phyloP scores from a whole-genome alignment of 64 coral and sea anemone genomes.

The Stichodactyla helianthus region DNA sequence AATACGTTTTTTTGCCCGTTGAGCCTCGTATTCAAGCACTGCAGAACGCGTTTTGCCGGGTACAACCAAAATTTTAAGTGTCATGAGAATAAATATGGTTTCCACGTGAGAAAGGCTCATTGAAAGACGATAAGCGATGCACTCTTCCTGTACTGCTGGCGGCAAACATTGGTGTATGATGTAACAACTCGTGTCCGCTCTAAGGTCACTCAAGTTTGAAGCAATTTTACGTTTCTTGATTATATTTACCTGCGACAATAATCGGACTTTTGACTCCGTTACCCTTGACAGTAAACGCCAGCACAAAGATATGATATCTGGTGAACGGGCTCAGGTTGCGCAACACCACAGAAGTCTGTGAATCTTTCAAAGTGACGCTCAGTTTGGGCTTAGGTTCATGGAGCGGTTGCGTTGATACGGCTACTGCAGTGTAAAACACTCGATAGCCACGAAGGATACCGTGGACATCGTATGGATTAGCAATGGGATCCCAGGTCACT shows the following conservation, averaged over 20 bases:
- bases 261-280: conserved; percentile 52
- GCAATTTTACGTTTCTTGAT: background rate
- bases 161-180: no score
- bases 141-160: no score
- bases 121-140: no score
- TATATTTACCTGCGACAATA: conserved; percentile 62
- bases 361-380: conserved; percentile 11
- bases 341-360: conserved; percentile 13
- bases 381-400: background rate
- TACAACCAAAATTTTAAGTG: no score
- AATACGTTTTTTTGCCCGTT: no score
- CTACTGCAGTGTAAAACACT: conserved; percentile 59
- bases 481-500: conserved; percentile 64
- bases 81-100: no score
- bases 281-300: conserved; percentile 84
- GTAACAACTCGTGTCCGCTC: no score
- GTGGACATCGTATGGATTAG: conserved; percentile 62
- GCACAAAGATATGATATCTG: conserved; percentile 61
- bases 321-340: conserved; percentile 61
- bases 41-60: no score
- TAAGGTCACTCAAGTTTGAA: no score
- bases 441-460: conserved; percentile 73
- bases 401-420: conserved; percentile 24
- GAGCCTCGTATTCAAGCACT: no score
- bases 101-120: no score